These are phyloP conservation scores for Leptinotarsa undecemlineata DNA, from an alignment of 1,140 invertebrate genomes.

Conservation along the genomic window DNA sequence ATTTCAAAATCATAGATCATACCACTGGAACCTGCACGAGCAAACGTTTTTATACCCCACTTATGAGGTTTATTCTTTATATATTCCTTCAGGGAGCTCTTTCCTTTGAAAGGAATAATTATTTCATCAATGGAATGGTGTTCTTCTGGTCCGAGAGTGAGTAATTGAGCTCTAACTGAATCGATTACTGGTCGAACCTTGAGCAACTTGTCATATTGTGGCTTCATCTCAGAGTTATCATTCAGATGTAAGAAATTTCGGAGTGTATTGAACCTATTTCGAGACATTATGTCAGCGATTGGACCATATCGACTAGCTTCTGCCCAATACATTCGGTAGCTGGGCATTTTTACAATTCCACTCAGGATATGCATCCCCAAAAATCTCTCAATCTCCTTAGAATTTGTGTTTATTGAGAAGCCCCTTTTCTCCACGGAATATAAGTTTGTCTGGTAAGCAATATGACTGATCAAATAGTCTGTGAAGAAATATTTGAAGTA, in stretches of 20 bases:
- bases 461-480: neutral
- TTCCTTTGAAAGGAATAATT: conserved; percentile 50
- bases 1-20: conserved; percentile 1
- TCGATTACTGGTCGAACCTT: conserved; percentile 47
- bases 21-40: conserved; percentile 18
- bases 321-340: neutral
- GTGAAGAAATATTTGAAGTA: neutral
- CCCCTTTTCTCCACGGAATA: neutral
- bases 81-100: conserved; percentile 48
- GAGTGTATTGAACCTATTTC: neutral
- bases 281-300: conserved; percentile 19
- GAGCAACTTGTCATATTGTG: conserved; percentile 41
- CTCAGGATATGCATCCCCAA: neutral
- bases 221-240: conserved; percentile 25
- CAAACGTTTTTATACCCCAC: conserved; percentile 51
- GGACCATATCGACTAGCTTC: neutral
- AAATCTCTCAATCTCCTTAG: neutral
- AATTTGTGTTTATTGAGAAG: neutral
- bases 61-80: conserved; percentile 51
- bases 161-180: conserved; percentile 32
- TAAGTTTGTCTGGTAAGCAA: neutral
- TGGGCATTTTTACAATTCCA: conserved; percentile 2
- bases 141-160: conserved; percentile 39
- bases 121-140: conserved; percentile 42
- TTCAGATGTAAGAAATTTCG: conserved; percentile 4